These are phyloP conservation scores for Portunus trituberculatus DNA, from an alignment of 1,140 invertebrate genomes.

Conservation along the genomic window DNA sequence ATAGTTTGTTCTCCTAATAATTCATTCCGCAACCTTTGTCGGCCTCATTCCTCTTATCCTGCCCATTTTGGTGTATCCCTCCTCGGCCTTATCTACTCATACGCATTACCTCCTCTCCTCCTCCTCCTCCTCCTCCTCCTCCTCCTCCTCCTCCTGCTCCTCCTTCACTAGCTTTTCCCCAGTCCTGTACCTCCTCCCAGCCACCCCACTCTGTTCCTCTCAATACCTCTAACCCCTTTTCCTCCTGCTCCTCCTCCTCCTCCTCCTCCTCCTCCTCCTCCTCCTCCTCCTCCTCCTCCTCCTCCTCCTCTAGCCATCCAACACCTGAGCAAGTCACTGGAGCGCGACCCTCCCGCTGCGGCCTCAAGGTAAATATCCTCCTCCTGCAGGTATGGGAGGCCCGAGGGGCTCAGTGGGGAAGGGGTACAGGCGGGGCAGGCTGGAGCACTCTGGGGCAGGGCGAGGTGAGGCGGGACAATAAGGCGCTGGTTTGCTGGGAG, in stretches of 20 bases:
- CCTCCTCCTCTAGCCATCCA: not conserved
- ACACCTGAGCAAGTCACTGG: conserved; percentile 42
- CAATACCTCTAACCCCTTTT: too few relatives aligned
- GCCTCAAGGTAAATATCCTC: conserved; percentile 53
- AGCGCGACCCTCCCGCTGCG: conserved; percentile 47
- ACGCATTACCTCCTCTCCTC: too few relatives aligned
- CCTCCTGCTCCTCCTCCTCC: too few relatives aligned
- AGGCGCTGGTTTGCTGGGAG: not conserved
- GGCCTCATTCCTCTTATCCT: not conserved
- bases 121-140: too few relatives aligned
- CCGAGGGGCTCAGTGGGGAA: not conserved
- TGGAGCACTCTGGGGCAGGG: not conserved
- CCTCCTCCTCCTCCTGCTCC: too few relatives aligned
- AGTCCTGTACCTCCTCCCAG: too few relatives aligned
- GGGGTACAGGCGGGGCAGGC: not conserved
- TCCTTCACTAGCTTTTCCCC: too few relatives aligned
- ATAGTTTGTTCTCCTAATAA: not conserved
- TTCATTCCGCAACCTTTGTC: not conserved
- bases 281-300: not conserved
- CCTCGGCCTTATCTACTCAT: too few relatives aligned
- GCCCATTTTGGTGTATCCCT: not conserved
- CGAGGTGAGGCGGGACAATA: not conserved
- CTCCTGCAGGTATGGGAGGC: conserved; percentile 41
- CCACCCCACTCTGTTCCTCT: too few relatives aligned
- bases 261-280: not conserved